Evolutionary conservation across 2,113 vertebrate genomes (phyloP).

Genomic region (Dromiciops gliroides): DNA sequence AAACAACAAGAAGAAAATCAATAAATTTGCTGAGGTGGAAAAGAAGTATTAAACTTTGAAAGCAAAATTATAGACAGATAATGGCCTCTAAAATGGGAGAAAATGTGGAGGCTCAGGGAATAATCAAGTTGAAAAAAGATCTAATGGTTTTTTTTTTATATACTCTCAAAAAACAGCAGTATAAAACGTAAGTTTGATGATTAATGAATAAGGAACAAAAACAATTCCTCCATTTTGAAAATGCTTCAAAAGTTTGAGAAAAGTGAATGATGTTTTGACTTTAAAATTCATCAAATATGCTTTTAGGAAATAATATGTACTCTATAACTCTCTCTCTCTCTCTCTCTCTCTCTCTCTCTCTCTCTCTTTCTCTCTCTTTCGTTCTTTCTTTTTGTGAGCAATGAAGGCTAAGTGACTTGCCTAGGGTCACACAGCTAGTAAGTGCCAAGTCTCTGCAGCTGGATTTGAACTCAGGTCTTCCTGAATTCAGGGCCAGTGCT

Average conservation of each 20-base stretch:
- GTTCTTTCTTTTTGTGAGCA: too few relatives aligned
- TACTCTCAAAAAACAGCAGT: background rate
- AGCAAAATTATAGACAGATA: slow-evolving; percentile 51
- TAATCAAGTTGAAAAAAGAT: background rate
- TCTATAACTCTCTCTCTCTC: too few relatives aligned
- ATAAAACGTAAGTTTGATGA: background rate
- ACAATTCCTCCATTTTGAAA: background rate
- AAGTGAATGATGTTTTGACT: background rate
- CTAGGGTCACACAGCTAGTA: too few relatives aligned
- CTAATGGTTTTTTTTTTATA: slow-evolving; percentile 11
- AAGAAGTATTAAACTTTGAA: slow-evolving; percentile 54
- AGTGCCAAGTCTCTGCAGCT: too few relatives aligned
- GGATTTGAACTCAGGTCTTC: too few relatives aligned
- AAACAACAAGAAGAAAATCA: slow-evolving; percentile 48
- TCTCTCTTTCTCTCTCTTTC: too few relatives aligned
- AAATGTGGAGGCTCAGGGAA: slow-evolving; percentile 8
- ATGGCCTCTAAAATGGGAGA: slow-evolving; percentile 36
- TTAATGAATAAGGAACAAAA: slow-evolving; percentile 38
- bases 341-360: too few relatives aligned
- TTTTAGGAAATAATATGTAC: background rate
- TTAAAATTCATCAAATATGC: background rate
- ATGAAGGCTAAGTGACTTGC: too few relatives aligned
- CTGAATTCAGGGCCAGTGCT: too few relatives aligned
- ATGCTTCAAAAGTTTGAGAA: background rate
- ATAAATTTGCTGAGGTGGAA: slow-evolving; percentile 47